phyloP scores from a whole-genome alignment of 2,888 invertebrate genomes.

The Sminthurides aquaticus region DNA sequence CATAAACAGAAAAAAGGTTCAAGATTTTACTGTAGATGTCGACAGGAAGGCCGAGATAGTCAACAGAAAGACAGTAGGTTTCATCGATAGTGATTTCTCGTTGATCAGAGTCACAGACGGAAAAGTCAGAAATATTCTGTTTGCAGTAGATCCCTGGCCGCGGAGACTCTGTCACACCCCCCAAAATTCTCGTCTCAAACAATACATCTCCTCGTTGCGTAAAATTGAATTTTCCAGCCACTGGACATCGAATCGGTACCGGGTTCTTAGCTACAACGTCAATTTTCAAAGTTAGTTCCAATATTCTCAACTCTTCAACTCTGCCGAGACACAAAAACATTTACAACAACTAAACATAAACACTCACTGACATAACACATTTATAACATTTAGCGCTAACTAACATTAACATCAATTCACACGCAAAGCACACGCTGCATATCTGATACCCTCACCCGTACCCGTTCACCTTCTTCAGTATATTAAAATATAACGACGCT shows the following conservation, averaged over 20 bases:
- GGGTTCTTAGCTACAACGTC: constrained; percentile 68
- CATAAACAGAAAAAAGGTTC: constrained; percentile 13
- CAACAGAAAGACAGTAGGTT: constrained; percentile 92
- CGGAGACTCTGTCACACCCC: constrained; percentile 89
- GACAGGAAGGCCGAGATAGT: constrained; percentile 85
- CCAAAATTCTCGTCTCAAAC: constrained; percentile 88
- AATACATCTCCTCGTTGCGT: constrained; percentile 80
- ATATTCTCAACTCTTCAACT: too few relatives aligned
- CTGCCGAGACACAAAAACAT: too few relatives aligned
- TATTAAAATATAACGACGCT: too few relatives aligned
- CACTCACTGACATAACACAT: too few relatives aligned
- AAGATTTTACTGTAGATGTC: constrained; percentile 70
- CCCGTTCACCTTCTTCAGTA: too few relatives aligned
- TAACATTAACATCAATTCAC: too few relatives aligned
- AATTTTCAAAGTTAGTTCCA: too few relatives aligned
- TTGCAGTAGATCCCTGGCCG: constrained; percentile 87
- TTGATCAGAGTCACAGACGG: constrained; percentile 90
- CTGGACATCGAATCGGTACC: constrained; percentile 84
- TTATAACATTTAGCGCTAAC: too few relatives aligned
- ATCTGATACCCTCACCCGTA: too few relatives aligned
- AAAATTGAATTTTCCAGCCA: constrained; percentile 94
- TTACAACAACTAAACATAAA: constrained; percentile 4
- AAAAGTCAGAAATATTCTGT: constrained; percentile 87
- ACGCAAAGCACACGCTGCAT: too few relatives aligned
- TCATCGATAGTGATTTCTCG: constrained; percentile 91